These are phyloP conservation scores for Cryptoprocta ferox DNA, from an alignment of 2,797 vertebrate species.

Conservation along the genomic window DNA sequence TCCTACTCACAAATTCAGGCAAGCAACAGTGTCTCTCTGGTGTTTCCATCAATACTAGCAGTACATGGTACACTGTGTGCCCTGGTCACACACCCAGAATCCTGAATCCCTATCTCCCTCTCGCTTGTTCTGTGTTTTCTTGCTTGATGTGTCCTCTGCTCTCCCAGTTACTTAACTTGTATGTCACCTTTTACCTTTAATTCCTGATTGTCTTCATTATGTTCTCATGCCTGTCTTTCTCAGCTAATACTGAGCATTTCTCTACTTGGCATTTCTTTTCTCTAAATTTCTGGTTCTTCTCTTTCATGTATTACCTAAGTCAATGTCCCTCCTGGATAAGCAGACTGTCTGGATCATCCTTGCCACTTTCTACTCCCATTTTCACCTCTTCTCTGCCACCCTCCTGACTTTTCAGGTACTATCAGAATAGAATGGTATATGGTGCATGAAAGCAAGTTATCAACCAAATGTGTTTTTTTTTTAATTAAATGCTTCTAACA, in stretches of 20 bases:
- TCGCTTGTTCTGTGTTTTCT: neutral
- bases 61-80: rapidly evolving
- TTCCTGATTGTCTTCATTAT: neutral
- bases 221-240: neutral
- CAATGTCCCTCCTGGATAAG: neutral
- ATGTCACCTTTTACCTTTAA: neutral
- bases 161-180: neutral
- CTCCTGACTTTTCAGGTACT: neutral
- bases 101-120: neutral
- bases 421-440: neutral
- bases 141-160: neutral
- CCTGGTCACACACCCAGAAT: neutral
- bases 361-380: neutral
- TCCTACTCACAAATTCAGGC: neutral
- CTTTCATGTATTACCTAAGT: neutral
- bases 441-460: neutral
- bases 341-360: neutral
- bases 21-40: neutral
- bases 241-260: neutral
- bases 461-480: neutral
- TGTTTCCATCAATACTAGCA: neutral
- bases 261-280: neutral
- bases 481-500: neutral
- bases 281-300: neutral
- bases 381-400: neutral